Conservation (phyloP, 1,140 invertebrate genomes). For the Monomorium pharaonis region DNA sequence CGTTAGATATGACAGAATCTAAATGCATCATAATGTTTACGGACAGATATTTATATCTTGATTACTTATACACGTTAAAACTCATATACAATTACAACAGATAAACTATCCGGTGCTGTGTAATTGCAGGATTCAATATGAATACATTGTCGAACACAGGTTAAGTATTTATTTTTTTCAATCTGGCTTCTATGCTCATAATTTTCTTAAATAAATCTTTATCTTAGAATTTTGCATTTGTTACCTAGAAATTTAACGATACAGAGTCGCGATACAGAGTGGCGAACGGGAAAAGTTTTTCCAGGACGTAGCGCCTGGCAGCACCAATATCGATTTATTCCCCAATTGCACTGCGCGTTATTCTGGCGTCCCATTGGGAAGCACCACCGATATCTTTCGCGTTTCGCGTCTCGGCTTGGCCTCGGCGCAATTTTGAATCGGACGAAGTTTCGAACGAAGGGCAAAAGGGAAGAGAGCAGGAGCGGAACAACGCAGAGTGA, state of each 20-base stretch:
- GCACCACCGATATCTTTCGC: conserved; percentile 33
- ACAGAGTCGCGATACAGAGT: background rate
- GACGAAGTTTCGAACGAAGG: conserved; percentile 40
- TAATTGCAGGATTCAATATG: background rate
- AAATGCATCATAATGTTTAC: background rate
- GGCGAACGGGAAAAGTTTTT: conserved; percentile 39
- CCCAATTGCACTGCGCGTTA: conserved; percentile 32
- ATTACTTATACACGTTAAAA: no score
- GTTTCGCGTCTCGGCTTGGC: conserved; percentile 25
- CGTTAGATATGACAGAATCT: background rate
- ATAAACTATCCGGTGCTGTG: background rate
- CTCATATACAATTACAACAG: background rate
- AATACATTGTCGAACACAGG: background rate
- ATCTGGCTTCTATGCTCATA: background rate
- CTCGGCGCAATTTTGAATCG: conserved; percentile 56
- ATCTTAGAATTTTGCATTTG: background rate
- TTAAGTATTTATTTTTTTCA: background rate
- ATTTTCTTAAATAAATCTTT: background rate
- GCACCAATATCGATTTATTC: conserved; percentile 49
- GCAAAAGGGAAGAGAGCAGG: background rate
- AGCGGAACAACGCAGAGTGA: background rate
- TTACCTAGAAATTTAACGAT: background rate
- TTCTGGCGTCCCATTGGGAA: conserved; percentile 26
- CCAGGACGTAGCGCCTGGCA: background rate
- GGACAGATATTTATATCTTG: background rate